A percentile compares a stretch with the other conserved stretches of the same genome.
phyloP scores from a whole-genome alignment of 2,888 invertebrate genomes.

The Dynastes tityus region DNA sequence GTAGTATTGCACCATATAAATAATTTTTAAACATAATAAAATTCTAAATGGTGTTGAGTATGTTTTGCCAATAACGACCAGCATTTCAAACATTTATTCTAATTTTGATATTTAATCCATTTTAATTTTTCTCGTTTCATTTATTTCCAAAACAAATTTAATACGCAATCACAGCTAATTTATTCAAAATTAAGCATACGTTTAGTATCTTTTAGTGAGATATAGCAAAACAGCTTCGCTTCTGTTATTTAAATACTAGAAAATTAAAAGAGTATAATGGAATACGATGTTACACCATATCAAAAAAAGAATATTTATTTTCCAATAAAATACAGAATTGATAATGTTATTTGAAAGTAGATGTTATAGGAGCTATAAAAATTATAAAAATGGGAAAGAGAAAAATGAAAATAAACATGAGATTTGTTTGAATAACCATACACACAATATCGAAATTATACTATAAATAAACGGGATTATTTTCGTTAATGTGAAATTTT shows the following conservation, averaged over 20 bases:
- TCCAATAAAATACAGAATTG: not conserved
- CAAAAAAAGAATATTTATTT: not conserved
- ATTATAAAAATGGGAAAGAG: not conserved
- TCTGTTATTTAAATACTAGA: not conserved
- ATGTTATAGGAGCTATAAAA: not conserved
- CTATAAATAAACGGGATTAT: conserved; percentile 7
- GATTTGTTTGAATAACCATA: not conserved
- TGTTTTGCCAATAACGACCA: no score
- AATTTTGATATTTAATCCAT: no score
- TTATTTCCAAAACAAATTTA: no score
- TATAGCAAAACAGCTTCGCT: no score
- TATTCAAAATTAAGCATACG: no score
- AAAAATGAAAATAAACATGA: not conserved
- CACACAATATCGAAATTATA: not conserved
- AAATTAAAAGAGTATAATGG: not conserved
- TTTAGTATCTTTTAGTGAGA: no score
- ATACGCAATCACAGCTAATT: no score
- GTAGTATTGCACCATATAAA: no score
- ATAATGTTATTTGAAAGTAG: not conserved
- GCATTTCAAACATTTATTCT: no score
- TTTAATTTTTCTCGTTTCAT: no score
- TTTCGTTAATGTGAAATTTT: conserved; percentile 17
- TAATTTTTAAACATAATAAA: no score
- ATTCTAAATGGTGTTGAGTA: no score
- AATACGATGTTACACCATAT: not conserved